phyloP scores from a whole-genome alignment of 2,888 invertebrate species.

The Oegoconia quadripuncta region DNA sequence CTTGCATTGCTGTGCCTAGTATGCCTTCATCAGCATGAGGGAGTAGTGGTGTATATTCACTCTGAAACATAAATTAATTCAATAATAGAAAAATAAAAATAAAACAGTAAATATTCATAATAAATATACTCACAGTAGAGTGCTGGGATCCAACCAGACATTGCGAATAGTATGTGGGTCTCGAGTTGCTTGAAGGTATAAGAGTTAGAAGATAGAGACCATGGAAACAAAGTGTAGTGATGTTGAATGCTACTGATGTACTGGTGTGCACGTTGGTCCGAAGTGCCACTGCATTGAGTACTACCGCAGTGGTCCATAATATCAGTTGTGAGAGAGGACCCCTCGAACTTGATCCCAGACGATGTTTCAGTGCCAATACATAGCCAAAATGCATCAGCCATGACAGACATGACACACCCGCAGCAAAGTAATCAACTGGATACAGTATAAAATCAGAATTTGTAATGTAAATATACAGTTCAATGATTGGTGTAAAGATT shows the following conservation, averaged over 20 bases:
- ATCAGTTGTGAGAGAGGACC: slow-evolving; percentile 85
- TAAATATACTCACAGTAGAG: slow-evolving; percentile 62
- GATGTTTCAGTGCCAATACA: slow-evolving; percentile 82
- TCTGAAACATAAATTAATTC: slow-evolving; percentile 48
- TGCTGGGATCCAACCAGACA: slow-evolving; percentile 73
- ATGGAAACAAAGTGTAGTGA: slow-evolving; percentile 82
- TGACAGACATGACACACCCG: slow-evolving; percentile 84
- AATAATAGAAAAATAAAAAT: slow-evolving; percentile 9
- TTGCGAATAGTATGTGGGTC: slow-evolving; percentile 69
- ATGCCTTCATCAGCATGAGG: slow-evolving; percentile 85
- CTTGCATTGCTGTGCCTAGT: slow-evolving; percentile 91
- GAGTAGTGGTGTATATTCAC: slow-evolving; percentile 81
- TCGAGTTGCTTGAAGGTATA: slow-evolving; percentile 79
- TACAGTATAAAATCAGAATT: slow-evolving; percentile 66
- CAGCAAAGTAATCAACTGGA: slow-evolving; percentile 85
- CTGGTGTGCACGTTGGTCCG: slow-evolving; percentile 80
- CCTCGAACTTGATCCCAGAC: slow-evolving; percentile 82
- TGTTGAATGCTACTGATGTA: slow-evolving; percentile 78
- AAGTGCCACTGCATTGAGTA: slow-evolving; percentile 83
- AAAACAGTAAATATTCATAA: background rate
- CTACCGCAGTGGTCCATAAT: slow-evolving; percentile 83
- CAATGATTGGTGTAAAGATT: slow-evolving; percentile 82
- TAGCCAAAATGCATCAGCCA: slow-evolving; percentile 92
- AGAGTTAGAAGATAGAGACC: slow-evolving; percentile 84
- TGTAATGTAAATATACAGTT: slow-evolving; percentile 82